These are phyloP conservation scores for Mnemiopsis leidyi DNA, from an alignment of 37 sponge, comb jelly and placozoan genomes.

Conservation along the genomic window DNA sequence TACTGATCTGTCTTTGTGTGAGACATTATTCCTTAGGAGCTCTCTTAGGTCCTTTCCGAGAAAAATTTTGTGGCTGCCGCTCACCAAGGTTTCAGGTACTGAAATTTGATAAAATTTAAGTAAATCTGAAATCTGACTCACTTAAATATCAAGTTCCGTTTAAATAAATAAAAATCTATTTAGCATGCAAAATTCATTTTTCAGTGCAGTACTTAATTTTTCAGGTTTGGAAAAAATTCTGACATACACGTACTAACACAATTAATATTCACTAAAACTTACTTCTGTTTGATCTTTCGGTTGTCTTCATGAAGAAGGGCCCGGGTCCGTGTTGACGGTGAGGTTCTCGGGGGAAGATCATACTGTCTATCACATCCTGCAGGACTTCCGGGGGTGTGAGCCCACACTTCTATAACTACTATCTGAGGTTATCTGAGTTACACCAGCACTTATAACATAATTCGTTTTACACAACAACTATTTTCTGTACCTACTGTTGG, in stretches of 20 bases:
- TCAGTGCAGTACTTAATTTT: no score
- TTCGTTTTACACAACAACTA: background rate
- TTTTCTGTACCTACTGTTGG: no score
- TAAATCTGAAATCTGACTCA: background rate
- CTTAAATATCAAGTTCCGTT: no score
- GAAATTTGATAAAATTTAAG: background rate
- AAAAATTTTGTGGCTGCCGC: background rate
- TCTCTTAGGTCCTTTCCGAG: background rate
- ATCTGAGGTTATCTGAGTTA: background rate
- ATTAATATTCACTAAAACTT: no score
- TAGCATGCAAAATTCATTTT: no score
- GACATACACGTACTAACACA: no score
- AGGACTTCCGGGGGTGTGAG: background rate
- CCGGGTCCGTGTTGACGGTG: no score
- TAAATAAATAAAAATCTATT: no score
- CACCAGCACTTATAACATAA: background rate
- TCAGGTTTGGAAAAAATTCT: no score
- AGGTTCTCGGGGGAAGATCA: background rate
- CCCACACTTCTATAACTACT: slow-evolving; percentile 8
- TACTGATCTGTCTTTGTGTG: background rate
- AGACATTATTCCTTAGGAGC: background rate
- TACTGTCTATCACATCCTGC: background rate
- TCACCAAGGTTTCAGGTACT: background rate
- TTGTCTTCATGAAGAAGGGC: background rate
- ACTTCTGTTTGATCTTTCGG: no score